phyloP scores from a whole-genome alignment of 2,797 vertebrate species.

The Melanotaenia pygmaea region DNA sequence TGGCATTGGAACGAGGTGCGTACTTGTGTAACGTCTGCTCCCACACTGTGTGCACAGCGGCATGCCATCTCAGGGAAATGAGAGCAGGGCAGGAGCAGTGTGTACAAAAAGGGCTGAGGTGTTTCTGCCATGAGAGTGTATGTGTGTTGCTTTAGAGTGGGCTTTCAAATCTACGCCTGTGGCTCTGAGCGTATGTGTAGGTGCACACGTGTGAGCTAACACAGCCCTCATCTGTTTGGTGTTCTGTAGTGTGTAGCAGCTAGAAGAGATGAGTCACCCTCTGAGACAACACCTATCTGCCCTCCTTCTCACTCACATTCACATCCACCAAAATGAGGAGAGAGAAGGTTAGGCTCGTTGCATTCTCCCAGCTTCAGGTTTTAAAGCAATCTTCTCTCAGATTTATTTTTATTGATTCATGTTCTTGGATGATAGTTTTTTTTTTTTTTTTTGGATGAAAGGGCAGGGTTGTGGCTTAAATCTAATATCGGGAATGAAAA shows the following conservation, averaged over 20 bases:
- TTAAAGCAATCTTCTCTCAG: conserved; percentile 32
- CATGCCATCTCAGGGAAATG: conserved; percentile 24
- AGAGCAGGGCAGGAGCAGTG: conserved; percentile 38
- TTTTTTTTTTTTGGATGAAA: conserved; percentile 27
- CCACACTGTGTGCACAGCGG: conserved; percentile 41
- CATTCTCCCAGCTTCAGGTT: conserved; percentile 33
- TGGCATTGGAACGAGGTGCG: conserved; percentile 20
- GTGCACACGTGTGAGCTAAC: conserved; percentile 17
- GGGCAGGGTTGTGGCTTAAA: conserved; percentile 16
- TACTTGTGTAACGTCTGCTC: conserved; percentile 38
- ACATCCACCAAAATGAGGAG: conserved; percentile 16
- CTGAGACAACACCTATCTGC: conserved; percentile 64
- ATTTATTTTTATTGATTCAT: conserved; percentile 64
- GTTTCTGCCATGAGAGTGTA: conserved; percentile 21
- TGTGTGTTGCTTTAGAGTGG: conserved; percentile 3
- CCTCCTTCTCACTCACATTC: conserved; percentile 17
- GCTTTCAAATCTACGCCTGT: conserved; percentile 11
- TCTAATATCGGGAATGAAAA: not conserved
- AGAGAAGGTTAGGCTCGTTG: conserved; percentile 21
- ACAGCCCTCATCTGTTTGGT: conserved; percentile 46
- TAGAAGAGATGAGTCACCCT: conserved; percentile 75
- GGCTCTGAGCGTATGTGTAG: not conserved
- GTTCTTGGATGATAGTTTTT: conserved; percentile 22
- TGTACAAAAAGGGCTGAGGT: conserved; percentile 22
- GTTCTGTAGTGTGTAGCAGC: conserved; percentile 40